Percentiles rank a stretch among this genome's conserved stretches.
Evolutionary conservation across 2,888 invertebrate species (phyloP).

Genomic region (Andrena bucephala): DNA sequence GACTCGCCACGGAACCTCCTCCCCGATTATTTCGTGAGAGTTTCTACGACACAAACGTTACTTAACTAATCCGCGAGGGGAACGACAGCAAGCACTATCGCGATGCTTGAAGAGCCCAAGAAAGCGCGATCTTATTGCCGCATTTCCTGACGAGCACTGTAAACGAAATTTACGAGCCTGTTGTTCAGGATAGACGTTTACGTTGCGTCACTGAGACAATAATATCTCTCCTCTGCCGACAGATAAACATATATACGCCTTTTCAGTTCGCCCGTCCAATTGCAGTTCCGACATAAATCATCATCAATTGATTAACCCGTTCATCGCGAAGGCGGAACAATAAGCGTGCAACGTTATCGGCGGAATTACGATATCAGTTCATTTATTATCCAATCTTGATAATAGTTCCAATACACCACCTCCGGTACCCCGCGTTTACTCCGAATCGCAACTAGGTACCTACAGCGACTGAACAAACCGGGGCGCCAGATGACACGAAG

Average conservation of each 20-base stretch:
- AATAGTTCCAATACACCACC: slow-evolving; percentile 1
- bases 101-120: background rate
- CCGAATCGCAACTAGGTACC: background rate
- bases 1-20: background rate
- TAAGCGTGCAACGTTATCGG: slow-evolving; percentile 36
- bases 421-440: too few relatives aligned
- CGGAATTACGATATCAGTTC: slow-evolving; percentile 47
- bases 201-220: slow-evolving; percentile 51
- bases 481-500: too few relatives aligned
- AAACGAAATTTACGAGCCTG: slow-evolving; percentile 44
- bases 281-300: slow-evolving; percentile 56
- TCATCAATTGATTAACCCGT: slow-evolving; percentile 54
- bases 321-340: slow-evolving; percentile 51
- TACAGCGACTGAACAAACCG: background rate
- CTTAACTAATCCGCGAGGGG: background rate
- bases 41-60: background rate
- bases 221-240: slow-evolving; percentile 17
- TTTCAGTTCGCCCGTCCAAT: slow-evolving; percentile 52
- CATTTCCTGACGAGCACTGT: background rate
- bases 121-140: background rate
- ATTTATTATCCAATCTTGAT: slow-evolving; percentile 52
- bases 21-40: background rate
- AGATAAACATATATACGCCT: slow-evolving; percentile 48
- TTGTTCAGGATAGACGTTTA: slow-evolving; percentile 34
- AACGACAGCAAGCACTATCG: background rate